Base-by-base conservation (phyloP, 1,140 invertebrate genomes). In the Diorhabda elongata region DNA sequence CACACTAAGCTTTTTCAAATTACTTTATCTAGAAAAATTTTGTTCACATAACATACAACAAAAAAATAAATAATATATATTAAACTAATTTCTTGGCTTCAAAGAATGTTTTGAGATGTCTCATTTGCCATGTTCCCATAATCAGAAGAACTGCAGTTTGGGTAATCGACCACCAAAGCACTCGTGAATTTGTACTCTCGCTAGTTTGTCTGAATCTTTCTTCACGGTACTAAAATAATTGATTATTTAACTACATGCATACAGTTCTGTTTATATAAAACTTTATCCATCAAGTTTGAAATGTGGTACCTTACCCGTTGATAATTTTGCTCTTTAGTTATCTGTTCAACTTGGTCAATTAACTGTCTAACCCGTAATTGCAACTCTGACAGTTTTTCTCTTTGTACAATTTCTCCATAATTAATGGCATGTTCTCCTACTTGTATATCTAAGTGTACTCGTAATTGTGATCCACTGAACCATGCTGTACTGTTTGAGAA, bases 21-120 rank as follows among this genome's bases (percentile, higher is more conserved):
- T 26, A 26, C 26, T 26, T 26, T 26, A 26, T 52, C 4, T 52
- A 52, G 6, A 52, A 52, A 52, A 52, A 52, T 8, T 52, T 52
- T 52, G n/a, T 52, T 52, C n/a, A 52, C 6, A 52, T 52, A 52
- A 52, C 6, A 52, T 52, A 52, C n/a, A 52, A 52, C 47, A 52
- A 52, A 52, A n/a, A 52, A 52, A 52, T 52, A 8, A 68, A 73
- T 7, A 64, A 61, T 57, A 26, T 26, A 26, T 26, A 26, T 89
- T 91, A 99, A 60, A 99, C 98, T 77, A 99, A 85, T 89, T 99
- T 99, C 82, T 99, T 99, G 9, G 98, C 98, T 85, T 99, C 97
- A 80, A 99, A 99, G 87, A 99, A 99, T 76, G 93, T 95, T 86
- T 99, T 99, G 56, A 99, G 85, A 89, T 99, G 98, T 78, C 89